Base-by-base conservation (phyloP, 1,140 invertebrate genomes). In the Pectinophora gossypiella region DNA sequence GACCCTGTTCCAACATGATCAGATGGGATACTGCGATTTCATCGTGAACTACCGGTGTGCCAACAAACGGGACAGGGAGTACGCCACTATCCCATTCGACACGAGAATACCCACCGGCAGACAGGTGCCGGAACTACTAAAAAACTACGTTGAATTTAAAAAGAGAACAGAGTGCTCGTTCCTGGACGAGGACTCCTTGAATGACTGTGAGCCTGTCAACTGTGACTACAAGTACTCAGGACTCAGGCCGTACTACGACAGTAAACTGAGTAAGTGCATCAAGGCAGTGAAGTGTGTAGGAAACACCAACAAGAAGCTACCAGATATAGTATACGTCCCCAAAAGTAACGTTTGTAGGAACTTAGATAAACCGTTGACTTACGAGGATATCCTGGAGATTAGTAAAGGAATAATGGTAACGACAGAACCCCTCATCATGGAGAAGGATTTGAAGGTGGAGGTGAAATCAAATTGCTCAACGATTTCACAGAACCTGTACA, bases 401-500 rank as follows among this genome's bases (percentile, higher is more conserved):
- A 75, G 59, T 13, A 68, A 72, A 13, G 76, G 76, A 13, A 56
- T 75, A 3, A 69, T 70, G 1, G 64, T 65, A 2, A 54, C 76
- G 2, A 69, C 52, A 3, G 51, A 63, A 19, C 10, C 53, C 18
- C 27, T 53, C 23, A 45, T n/a, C 9, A 53, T 18, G n/a, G 2
- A 6, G 36, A 68, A 7, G 7, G 44, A 13, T 5, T 52, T 16
- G 65, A 64, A 19, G 40, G 40, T 78, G 2, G 51, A 69, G 45
- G 19, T 80, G 4, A 61, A 60, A 42, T 73, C 75, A 3, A 81
- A 85, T 44, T 75, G 72, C 49, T 65, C 78, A 2, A 82, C 80
- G 1, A 74, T 85, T 59, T 85, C 82, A 9, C 69, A 85, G 57
- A 76, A 82, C 54, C 21, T 85, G n/a, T 48, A 60, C 5, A 56